These are phyloP conservation scores for Mormyrus proboscirostris DNA, from an alignment of 2,797 vertebrate species.

Conservation along the genomic window DNA sequence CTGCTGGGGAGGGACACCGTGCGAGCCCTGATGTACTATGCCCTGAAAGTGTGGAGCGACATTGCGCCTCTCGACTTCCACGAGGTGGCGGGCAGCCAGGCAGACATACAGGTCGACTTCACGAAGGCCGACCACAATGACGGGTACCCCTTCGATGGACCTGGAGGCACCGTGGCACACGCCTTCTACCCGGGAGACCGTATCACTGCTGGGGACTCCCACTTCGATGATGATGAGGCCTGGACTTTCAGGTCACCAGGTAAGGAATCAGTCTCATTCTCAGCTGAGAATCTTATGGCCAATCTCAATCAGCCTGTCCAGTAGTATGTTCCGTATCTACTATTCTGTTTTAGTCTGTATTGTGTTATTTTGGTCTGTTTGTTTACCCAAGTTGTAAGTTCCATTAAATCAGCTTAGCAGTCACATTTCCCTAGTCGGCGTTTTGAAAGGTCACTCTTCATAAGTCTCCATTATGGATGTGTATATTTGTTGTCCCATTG, in stretches of 20 bases:
- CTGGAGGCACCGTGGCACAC: conserved; percentile 65
- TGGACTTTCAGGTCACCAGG: conserved; percentile 72
- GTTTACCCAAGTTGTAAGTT: not conserved
- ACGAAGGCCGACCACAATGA: conserved; percentile 63
- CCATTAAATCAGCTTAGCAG: not conserved
- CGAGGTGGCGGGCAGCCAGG: not conserved
- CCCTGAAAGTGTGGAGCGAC: not conserved
- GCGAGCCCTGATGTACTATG: not conserved
- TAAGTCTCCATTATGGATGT: not conserved
- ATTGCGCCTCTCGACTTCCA: conserved; percentile 60
- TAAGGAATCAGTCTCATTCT: conserved; percentile 25
- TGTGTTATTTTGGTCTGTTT: not conserved
- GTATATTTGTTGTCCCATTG: not conserved
- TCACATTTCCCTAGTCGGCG: not conserved
- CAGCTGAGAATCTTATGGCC: not conserved
- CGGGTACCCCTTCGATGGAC: conserved; percentile 67
- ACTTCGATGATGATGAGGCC: conserved; percentile 67
- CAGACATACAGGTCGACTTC: conserved; percentile 62
- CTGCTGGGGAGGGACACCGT: not conserved
- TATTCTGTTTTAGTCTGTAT: not conserved
- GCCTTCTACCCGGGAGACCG: conserved; percentile 68
- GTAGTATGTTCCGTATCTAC: not conserved
- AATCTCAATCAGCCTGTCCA: not conserved
- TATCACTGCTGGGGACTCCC: conserved; percentile 60
- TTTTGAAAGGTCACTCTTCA: not conserved